Conservation (phyloP, 1,140 invertebrate species). For the Conopomorpha cramerella region DNA sequence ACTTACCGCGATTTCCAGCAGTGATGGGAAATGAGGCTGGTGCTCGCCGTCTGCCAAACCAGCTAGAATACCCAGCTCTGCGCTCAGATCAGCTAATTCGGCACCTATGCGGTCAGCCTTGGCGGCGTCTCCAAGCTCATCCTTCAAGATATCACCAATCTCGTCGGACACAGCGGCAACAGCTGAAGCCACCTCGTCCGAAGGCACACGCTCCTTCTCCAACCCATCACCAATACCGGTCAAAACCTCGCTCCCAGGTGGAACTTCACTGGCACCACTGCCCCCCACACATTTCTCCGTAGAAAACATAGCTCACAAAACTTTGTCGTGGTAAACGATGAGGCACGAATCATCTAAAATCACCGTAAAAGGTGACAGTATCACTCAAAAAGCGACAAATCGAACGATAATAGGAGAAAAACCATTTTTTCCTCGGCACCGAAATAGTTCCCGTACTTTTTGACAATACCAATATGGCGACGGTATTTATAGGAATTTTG, state of each 20-base stretch:
- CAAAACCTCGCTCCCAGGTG: slow-evolving; percentile 21
- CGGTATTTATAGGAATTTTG: slow-evolving; percentile 54
- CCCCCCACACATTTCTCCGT: slow-evolving; percentile 39
- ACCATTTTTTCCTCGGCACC: slow-evolving; percentile 47
- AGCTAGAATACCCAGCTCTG: slow-evolving; percentile 35
- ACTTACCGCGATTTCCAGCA: slow-evolving; percentile 46
- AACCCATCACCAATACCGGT: slow-evolving; percentile 22
- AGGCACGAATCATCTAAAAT: slow-evolving; percentile 52
- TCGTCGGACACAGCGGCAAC: slow-evolving; percentile 46
- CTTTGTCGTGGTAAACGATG: slow-evolving; percentile 34
- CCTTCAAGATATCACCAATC: slow-evolving; percentile 46
- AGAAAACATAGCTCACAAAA: slow-evolving; percentile 49
- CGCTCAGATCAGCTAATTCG: slow-evolving; percentile 37
- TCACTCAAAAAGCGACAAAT: slow-evolving; percentile 28
- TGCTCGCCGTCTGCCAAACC: slow-evolving; percentile 33
- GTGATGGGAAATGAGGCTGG: slow-evolving; percentile 38
- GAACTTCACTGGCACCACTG: slow-evolving; percentile 22
- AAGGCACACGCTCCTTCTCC: slow-evolving; percentile 24
- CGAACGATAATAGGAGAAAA: slow-evolving; percentile 29
- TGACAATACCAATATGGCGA: slow-evolving; percentile 60
- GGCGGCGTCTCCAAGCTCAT: slow-evolving; percentile 40
- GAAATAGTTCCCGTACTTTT: slow-evolving; percentile 39
- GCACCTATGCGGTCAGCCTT: slow-evolving; percentile 41
- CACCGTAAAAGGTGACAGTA: slow-evolving; percentile 25
- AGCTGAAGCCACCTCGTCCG: slow-evolving; percentile 38